phyloP scores from a whole-genome alignment of 2,113 vertebrate species.

The Melanerpes aurifrons region DNA sequence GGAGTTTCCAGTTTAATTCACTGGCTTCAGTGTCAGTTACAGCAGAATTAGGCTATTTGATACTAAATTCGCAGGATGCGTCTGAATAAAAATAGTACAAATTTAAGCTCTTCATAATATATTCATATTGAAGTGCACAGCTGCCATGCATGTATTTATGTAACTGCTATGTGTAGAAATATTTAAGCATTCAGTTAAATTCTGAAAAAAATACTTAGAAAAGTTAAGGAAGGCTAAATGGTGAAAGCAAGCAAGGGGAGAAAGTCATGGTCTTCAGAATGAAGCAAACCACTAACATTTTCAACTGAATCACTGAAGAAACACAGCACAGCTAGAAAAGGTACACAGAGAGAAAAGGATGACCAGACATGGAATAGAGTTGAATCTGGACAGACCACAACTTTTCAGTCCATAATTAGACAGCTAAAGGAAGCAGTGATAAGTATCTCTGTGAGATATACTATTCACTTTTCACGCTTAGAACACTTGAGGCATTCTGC shows the following conservation, averaged over 20 bases:
- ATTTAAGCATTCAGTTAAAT: conserved; percentile 14
- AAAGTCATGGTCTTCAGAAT: neutral
- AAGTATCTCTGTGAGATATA: neutral
- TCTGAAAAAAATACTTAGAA: conserved; percentile 23
- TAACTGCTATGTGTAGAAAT: conserved; percentile 58
- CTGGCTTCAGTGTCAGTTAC: neutral
- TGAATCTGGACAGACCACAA: neutral
- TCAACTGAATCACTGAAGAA: neutral
- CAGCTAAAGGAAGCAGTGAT: neutral
- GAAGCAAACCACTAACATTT: neutral
- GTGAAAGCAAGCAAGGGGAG: neutral
- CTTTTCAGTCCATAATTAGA: neutral
- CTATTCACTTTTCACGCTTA: neutral
- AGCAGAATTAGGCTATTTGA: conserved; percentile 35
- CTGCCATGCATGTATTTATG: conserved; percentile 55
- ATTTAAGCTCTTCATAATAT: conserved; percentile 51
- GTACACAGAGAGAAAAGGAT: neutral
- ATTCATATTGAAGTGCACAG: conserved; percentile 59
- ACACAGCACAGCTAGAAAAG: neutral
- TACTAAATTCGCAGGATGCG: conserved; percentile 47
- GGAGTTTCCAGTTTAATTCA: conserved; percentile 8
- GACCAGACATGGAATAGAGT: neutral
- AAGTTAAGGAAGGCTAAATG: conserved; percentile 38
- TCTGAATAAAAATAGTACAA: conserved; percentile 64
- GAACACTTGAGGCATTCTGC: neutral